A percentile compares a stretch with the other conserved stretches of the same genome.
phyloP scores from a whole-genome alignment of 2,888 invertebrate genomes.

The Proisotoma minuta region DNA sequence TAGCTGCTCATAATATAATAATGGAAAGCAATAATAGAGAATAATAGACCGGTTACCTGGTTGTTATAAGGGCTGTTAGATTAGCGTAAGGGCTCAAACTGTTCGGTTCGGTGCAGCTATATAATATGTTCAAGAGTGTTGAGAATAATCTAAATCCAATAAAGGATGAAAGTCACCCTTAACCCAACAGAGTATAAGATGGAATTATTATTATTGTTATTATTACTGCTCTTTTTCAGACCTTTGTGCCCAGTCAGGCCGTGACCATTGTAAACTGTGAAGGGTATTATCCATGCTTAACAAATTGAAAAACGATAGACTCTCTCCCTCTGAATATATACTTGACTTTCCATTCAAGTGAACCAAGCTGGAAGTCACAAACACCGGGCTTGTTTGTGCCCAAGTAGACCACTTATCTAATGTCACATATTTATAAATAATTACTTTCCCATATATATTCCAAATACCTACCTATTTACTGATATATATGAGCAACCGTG shows the following conservation, averaged over 20 bases:
- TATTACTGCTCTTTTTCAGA: slow-evolving; percentile 5
- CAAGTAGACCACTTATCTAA: background rate
- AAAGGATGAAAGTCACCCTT: slow-evolving; percentile 1
- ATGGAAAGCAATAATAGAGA: slow-evolving; percentile 4
- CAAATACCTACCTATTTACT: background rate
- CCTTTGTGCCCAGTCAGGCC: slow-evolving; percentile 8
- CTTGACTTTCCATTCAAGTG: slow-evolving; percentile 34
- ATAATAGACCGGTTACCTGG: slow-evolving; percentile 8
- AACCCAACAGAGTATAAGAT: slow-evolving; percentile 1
- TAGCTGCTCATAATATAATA: slow-evolving; percentile 27
- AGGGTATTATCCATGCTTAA: slow-evolving; percentile 29
- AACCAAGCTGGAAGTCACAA: slow-evolving; percentile 38
- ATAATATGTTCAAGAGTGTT: background rate
- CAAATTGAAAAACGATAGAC: slow-evolving; percentile 46
- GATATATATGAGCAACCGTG: background rate
- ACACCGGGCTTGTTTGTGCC: slow-evolving; percentile 27
- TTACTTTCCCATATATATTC: slow-evolving; percentile 1
- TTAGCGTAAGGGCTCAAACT: slow-evolving; percentile 2
- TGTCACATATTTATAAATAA: slow-evolving; percentile 6
- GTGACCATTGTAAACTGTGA: slow-evolving; percentile 7
- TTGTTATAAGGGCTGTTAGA: too few species aligned
- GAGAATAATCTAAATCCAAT: slow-evolving; percentile 2
- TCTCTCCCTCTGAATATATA: slow-evolving; percentile 11
- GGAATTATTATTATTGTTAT: slow-evolving; percentile 8
- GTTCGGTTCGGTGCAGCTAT: background rate